Percentiles rank a stretch among this genome's conserved stretches.
phyloP scores from a whole-genome alignment of 2,113 vertebrate species.

The Oenanthe oenanthe region DNA sequence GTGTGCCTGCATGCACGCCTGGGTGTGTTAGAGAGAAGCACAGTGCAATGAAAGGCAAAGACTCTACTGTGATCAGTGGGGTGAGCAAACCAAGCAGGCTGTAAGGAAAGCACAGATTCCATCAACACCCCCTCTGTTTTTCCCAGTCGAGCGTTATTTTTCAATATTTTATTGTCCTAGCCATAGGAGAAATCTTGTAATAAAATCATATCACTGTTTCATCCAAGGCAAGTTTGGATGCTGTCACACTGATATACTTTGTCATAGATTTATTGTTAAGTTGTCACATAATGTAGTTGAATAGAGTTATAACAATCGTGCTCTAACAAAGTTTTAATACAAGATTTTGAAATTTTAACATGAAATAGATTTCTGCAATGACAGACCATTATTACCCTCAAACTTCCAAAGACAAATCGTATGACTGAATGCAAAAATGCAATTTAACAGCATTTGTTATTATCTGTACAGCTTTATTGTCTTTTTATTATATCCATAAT shows the following conservation, averaged over 20 bases:
- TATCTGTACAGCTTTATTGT: slow-evolving; percentile 52
- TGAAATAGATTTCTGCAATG: slow-evolving; percentile 53
- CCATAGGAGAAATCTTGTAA: slow-evolving; percentile 64
- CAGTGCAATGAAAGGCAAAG: not conserved
- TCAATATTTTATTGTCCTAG: slow-evolving; percentile 59
- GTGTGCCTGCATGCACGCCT: accelerated
- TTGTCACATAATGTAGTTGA: slow-evolving; percentile 38
- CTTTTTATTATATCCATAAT: slow-evolving; percentile 65
- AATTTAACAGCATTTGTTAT: slow-evolving; percentile 39
- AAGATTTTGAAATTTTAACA: slow-evolving; percentile 56
- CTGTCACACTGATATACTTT: slow-evolving; percentile 65
- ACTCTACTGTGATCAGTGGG: not conserved
- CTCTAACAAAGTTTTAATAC: slow-evolving; percentile 74
- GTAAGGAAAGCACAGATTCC: not conserved
- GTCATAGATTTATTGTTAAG: slow-evolving; percentile 72
- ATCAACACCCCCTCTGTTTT: not conserved
- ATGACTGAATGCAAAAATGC: slow-evolving; percentile 33
- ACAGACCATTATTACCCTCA: slow-evolving; percentile 53
- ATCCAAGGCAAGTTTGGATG: slow-evolving; percentile 59
- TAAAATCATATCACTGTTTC: slow-evolving; percentile 63
- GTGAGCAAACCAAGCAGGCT: not conserved
- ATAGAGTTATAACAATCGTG: slow-evolving; percentile 61
- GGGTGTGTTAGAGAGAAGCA: not conserved
- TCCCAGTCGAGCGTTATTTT: slow-evolving; percentile 13
- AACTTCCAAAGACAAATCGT: slow-evolving; percentile 62